Evolutionary conservation across 2,113 vertebrate genomes (phyloP).

Genomic region (Dryoscopus gambensis): DNA sequence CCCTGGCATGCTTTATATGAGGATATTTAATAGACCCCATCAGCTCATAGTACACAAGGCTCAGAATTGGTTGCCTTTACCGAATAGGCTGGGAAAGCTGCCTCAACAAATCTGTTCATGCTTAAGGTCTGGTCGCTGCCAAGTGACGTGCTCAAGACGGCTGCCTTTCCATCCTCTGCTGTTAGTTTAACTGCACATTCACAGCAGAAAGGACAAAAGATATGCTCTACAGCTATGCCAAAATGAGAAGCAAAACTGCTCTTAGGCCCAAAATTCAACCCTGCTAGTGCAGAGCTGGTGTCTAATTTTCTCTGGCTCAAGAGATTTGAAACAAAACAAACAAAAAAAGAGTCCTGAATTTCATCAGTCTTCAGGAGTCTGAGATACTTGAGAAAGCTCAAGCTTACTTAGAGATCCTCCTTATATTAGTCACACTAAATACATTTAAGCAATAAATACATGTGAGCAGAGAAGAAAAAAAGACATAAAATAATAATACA

Average conservation of each 20-base stretch:
- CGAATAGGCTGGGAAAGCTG: neutral
- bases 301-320: neutral
- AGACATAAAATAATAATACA: neutral
- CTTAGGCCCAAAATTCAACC: neutral
- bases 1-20: constrained; percentile 12
- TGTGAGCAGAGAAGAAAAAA: neutral
- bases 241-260: neutral
- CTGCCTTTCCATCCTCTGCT: constrained; percentile 35
- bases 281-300: neutral
- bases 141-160: constrained; percentile 23
- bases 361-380: neutral
- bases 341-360: neutral
- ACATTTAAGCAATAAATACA: neutral
- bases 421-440: neutral
- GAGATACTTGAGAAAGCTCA: neutral
- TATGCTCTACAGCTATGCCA: neutral
- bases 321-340: neutral
- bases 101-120: constrained; percentile 39
- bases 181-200: neutral
- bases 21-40: constrained; percentile 54
- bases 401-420: neutral
- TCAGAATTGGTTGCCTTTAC: neutral
- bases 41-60: constrained; percentile 12
- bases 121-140: constrained; percentile 48
- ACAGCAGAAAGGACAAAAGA: neutral